phyloP scores from a whole-genome alignment of 1,140 invertebrate species.

The Elymnias hypermnestra region DNA sequence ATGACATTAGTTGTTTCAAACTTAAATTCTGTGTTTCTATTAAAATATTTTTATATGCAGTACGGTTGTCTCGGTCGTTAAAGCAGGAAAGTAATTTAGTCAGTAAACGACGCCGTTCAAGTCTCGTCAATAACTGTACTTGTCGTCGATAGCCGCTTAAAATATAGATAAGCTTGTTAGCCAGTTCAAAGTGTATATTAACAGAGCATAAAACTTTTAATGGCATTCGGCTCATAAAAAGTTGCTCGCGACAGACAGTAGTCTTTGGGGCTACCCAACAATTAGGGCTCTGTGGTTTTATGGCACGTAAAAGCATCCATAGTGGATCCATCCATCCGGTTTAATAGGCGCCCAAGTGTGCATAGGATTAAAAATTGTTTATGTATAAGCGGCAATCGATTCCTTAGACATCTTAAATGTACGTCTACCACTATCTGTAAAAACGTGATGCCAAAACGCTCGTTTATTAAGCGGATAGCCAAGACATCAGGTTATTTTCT shows the following conservation, averaged over 20 bases:
- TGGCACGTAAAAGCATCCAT: slow-evolving; percentile 55
- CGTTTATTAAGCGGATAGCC: background rate
- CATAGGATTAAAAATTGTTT: slow-evolving; percentile 30
- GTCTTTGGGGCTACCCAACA: slow-evolving; percentile 37
- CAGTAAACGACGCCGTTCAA: slow-evolving; percentile 15
- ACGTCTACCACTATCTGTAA: too few species aligned
- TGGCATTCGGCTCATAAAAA: slow-evolving; percentile 46
- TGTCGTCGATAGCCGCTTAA: slow-evolving; percentile 10
- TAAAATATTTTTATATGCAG: background rate
- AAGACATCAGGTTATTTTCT: too few species aligned
- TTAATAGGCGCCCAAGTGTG: slow-evolving; percentile 32
- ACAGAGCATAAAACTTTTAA: slow-evolving; percentile 43
- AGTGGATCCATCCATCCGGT: slow-evolving; percentile 47
- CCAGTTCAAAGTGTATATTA: slow-evolving; percentile 25
- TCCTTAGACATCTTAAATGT: too few species aligned
- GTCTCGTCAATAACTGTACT: slow-evolving; percentile 13
- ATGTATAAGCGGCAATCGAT: background rate
- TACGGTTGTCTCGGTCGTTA: background rate
- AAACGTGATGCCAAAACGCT: too few species aligned
- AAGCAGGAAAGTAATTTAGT: slow-evolving; percentile 6
- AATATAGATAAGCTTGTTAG: slow-evolving; percentile 8
- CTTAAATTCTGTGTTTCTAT: too few species aligned
- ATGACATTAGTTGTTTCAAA: too few species aligned
- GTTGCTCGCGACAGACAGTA: slow-evolving; percentile 33
- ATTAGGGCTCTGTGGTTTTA: slow-evolving; percentile 62